Base-by-base conservation (phyloP, 2,888 invertebrate genomes). In the Campoplex nolae region DNA sequence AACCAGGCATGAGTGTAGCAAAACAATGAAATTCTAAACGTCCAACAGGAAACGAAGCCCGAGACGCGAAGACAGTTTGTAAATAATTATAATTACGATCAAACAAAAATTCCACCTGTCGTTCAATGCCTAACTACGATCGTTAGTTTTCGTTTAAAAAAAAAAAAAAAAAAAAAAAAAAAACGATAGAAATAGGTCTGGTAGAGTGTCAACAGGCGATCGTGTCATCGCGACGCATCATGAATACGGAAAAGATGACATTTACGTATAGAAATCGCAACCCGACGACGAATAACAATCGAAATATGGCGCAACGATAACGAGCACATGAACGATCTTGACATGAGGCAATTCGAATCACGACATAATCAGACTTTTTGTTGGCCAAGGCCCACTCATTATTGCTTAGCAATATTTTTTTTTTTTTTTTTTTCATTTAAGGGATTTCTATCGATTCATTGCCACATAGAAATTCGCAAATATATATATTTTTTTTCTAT, bases 261-360 rank as follows among this genome's bases (percentile, higher is more conserved):
- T 67, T 56, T 45, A 32, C 51, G 56, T 70, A 67, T 23, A 67
- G 32, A 67, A 81, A 73, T 65, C 71, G 82, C 76, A 35, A 23
- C 65, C 32, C 71, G 48, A 86, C n/a, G 42, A 78, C 51, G 74
- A 86, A 86, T 79, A 51, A 86, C 68, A 83, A 86, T 62, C 78
- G 85, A 79, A 51, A 51, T 67, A 75, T 86, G 86, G 83, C 80
- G 83, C 86, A 86, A 83, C 65, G 70, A 80, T 80, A 80, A 80
- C 86, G 83, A 79, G 83, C 58, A 51, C 71, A 71, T 79, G 54
- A 65, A 48, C 71, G 48, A 85, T 79, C 45, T 75, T 23, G 48
- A 23, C 65, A 68, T 82, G 77, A 78, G 68, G 70, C 79, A 83
- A 70, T 84, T 78, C 65, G 28, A 51, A 82, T 82, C 38, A 48